A percentile compares a stretch with the other conserved stretches of the same genome.
phyloP scores from a whole-genome alignment of 2,888 invertebrate genomes.

The Habrosyne pyritoides region DNA sequence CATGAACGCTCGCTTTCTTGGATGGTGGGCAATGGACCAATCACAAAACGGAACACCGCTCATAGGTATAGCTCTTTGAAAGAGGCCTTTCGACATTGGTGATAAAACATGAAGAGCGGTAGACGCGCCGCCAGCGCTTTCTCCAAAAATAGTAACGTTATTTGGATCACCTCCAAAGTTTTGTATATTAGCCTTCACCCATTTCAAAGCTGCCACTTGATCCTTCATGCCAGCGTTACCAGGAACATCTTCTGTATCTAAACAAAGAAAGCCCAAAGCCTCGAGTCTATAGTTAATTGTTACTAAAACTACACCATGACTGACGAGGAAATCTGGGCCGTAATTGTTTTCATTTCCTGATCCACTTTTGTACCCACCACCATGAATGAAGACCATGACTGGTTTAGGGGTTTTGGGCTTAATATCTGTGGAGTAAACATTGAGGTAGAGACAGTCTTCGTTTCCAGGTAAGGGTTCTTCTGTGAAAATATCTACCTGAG shows the following conservation, averaged over 20 bases:
- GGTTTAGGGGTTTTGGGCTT: constrained; percentile 3
- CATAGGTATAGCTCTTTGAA: constrained; percentile 37
- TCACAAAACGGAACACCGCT: constrained; percentile 41
- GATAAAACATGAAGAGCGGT: constrained; percentile 32
- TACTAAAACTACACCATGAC: constrained; percentile 23
- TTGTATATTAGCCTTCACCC: constrained; percentile 32
- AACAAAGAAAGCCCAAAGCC: constrained; percentile 76
- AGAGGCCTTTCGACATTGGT: constrained; percentile 44
- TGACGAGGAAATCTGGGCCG: constrained; percentile 39
- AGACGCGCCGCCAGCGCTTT: constrained; percentile 30
- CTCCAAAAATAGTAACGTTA: constrained; percentile 38
- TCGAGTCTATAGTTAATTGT: constrained; percentile 77
- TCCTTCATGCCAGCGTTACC: constrained; percentile 81
- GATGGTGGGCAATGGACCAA: constrained; percentile 34
- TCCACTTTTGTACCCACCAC: constrained; percentile 42
- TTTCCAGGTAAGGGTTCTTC: constrained; percentile 25
- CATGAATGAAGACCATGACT: constrained; percentile 48
- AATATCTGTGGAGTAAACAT: constrained; percentile 42
- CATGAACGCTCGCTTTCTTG: constrained; percentile 34
- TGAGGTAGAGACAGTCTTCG: constrained; percentile 55
- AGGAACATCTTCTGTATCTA: constrained; percentile 69
- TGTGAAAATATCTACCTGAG: constrained; percentile 2
- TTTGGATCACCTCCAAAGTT: constrained; percentile 34
- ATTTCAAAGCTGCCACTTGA: constrained; percentile 31
- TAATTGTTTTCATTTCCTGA: constrained; percentile 41